Percentiles rank a stretch among this genome's conserved stretches.
Conservation (phyloP, 2,888 invertebrate species). For the Patella caerulea region DNA sequence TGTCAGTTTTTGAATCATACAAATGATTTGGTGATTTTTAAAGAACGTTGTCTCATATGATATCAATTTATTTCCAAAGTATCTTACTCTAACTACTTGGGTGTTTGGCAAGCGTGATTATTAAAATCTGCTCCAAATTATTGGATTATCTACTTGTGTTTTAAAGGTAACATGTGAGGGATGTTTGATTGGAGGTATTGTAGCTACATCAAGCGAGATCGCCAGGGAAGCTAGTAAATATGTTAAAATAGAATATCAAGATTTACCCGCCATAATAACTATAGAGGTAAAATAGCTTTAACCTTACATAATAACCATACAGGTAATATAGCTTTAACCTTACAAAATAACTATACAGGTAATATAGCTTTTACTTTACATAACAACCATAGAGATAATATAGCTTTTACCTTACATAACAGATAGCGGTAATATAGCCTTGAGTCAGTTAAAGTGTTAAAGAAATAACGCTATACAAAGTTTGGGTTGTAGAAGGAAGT, state of each 20-base stretch:
- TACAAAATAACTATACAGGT: conserved; percentile 85
- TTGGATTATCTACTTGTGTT: neutral
- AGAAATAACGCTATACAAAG: no score
- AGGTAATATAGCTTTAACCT: conserved; percentile 72
- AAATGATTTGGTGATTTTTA: no score
- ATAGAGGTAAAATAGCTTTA: conserved; percentile 73
- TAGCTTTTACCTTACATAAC: conserved; percentile 80
- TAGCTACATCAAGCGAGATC: neutral
- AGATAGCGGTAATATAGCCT: conserved; percentile 56
- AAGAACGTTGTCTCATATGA: no score
- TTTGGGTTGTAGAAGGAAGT: no score
- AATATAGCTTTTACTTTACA: conserved; percentile 83
- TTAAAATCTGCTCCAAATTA: no score
- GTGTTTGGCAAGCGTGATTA: no score
- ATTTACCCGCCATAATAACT: conserved; percentile 43
- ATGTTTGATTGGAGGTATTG: conserved; percentile 13
- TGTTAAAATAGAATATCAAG: conserved; percentile 53
- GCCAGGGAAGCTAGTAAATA: conserved; percentile 36
- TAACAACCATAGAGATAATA: conserved; percentile 76
- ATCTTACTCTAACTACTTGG: no score
- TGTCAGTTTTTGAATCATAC: no score
- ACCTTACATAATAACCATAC: conserved; percentile 84
- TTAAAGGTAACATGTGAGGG: conserved; percentile 31
- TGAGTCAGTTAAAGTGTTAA: no score
- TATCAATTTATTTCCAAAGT: no score